Evolutionary conservation across 2,113 vertebrate species (phyloP), one percentile per base, ranked within the genome.

Genomic region (Callionymus lyra): DNA sequence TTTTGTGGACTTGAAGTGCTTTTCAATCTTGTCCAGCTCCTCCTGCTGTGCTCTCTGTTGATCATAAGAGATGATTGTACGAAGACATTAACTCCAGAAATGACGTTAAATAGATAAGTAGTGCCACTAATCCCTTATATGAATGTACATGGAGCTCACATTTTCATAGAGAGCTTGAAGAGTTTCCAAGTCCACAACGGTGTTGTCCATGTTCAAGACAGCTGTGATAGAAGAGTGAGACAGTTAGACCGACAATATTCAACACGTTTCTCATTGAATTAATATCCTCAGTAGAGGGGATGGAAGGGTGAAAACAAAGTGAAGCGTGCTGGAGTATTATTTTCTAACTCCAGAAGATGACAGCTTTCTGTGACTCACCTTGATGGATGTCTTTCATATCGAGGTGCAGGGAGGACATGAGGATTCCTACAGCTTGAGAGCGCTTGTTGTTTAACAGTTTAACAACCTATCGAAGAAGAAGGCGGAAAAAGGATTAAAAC

Each of bases 311-410:
- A n/a, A n/a, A n/a, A n/a, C n/a, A n/a, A n/a, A n/a, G n/a, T n/a
- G n/a, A n/a, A n/a, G n/a, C n/a, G n/a, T n/a, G n/a, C n/a, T n/a
- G n/a, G n/a, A n/a, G n/a, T n/a, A n/a, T n/a, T n/a, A n/a, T n/a
- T n/a, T n/a, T n/a, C n/a, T n/a, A n/a, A n/a, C n/a, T n/a, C n/a
- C n/a, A n/a, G n/a, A n/a, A n/a, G 21, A 27, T 27, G 21, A 27
- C 21, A 27, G 4, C 21, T 27, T 27, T n/a, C n/a, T n/a, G n/a
- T n/a, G n/a, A 76, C 91, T 91, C 77, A 98, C 94, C 92, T 50
- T 94, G 89, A 19, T 95, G 92, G 72, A 98, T 98, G 44, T 97
- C 94, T 73, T 79, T 97, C 92, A 97, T 97, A 56, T 98, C 94
- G 41, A 98, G 86, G 56, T 97, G 94, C 57, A 98, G 85, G 21